Evolutionary conservation across 2,888 invertebrate genomes (phyloP).

Genomic region (Pammene fasciana): DNA sequence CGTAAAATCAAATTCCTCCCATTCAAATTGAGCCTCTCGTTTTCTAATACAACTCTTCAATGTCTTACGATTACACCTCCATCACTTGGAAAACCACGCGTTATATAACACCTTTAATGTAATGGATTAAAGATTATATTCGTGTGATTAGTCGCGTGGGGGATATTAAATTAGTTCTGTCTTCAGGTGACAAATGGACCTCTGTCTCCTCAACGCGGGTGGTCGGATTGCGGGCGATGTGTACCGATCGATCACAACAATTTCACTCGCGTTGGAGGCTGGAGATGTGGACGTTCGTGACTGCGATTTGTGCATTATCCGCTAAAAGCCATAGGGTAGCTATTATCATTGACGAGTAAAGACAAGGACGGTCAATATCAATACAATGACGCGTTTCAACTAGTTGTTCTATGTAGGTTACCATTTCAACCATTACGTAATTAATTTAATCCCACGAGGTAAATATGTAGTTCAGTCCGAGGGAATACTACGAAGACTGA

Average conservation of each 20-base stretch:
- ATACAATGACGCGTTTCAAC: too few relatives aligned
- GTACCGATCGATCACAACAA: conserved; percentile 66
- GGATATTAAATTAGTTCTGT: conserved; percentile 43
- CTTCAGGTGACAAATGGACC: conserved; percentile 66
- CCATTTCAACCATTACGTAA: too few relatives aligned
- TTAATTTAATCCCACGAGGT: too few relatives aligned
- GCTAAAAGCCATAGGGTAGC: conserved; percentile 50
- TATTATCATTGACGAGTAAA: background rate
- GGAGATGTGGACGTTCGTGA: conserved; percentile 56
- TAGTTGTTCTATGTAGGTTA: too few relatives aligned
- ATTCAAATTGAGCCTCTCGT: conserved; percentile 38
- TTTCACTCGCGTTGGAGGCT: conserved; percentile 62
- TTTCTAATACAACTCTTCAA: conserved; percentile 39
- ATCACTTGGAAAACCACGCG: conserved; percentile 22
- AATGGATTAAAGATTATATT: conserved; percentile 32
- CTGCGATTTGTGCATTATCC: conserved; percentile 51
- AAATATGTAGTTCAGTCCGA: too few relatives aligned
- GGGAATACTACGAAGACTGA: too few relatives aligned
- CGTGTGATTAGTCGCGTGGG: conserved; percentile 22
- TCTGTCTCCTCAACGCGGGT: conserved; percentile 57
- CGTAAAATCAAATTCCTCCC: conserved; percentile 26
- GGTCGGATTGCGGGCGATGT: conserved; percentile 61
- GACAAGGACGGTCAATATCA: background rate
- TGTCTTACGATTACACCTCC: conserved; percentile 28
- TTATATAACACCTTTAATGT: conserved; percentile 14